A percentile compares a stretch with the other conserved stretches of the same genome.
phyloP scores from a whole-genome alignment of 2,113 vertebrate species.

The Nipponia nippon region DNA sequence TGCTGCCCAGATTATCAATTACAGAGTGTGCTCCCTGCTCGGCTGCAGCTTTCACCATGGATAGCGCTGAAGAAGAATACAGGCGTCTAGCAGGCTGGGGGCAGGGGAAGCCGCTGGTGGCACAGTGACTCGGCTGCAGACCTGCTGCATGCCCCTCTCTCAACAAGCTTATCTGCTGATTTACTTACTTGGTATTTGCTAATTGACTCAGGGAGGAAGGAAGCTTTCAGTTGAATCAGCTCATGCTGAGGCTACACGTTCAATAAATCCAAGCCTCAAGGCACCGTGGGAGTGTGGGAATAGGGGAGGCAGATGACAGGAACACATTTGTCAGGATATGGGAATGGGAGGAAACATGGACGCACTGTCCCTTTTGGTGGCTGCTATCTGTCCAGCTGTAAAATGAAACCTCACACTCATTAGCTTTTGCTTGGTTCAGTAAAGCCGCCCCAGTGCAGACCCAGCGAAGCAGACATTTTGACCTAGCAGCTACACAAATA shows the following conservation, averaged over 20 bases:
- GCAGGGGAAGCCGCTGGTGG: not conserved
- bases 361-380: not conserved
- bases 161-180: not conserved
- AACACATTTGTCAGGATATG: not conserved
- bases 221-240: not conserved
- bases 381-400: not conserved
- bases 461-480: not conserved
- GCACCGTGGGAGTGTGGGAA: not conserved
- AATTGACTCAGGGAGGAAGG: not conserved
- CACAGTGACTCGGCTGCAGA: not conserved
- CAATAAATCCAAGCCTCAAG: not conserved
- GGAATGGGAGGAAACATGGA: accelerated
- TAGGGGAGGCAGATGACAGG: not conserved
- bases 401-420: not conserved
- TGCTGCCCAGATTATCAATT: not conserved
- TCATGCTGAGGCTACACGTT: not conserved
- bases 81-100: not conserved
- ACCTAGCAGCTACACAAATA: not conserved
- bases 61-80: accelerated
- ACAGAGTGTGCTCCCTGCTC: not conserved
- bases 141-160: not conserved
- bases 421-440: not conserved
- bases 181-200: not conserved
- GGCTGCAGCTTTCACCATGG: not conserved
- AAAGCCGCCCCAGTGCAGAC: not conserved